Conservation (phyloP, 2,888 invertebrate species). For the Anoplius nigerrimus region DNA sequence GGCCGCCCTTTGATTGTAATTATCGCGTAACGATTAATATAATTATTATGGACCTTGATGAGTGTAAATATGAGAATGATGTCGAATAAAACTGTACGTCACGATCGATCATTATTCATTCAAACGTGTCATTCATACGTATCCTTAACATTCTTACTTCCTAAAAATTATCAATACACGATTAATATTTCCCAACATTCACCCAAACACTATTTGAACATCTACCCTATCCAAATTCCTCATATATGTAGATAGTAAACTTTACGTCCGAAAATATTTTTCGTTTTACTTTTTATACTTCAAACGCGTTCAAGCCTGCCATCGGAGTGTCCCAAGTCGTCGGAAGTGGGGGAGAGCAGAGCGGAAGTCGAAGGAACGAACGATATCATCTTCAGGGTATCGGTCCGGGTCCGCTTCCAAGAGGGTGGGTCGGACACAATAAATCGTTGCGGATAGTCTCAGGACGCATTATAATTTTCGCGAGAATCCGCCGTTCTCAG, state of each 20-base stretch:
- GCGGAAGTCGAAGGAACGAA: conserved; percentile 6
- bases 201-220: no score
- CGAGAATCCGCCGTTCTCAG: no score
- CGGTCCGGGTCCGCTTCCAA: conserved; percentile 3
- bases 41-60: conserved; percentile 62
- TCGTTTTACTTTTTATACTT: no score
- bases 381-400: background rate
- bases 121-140: background rate
- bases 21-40: conserved; percentile 68
- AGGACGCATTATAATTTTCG: conserved; percentile 2
- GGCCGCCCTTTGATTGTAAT: conserved; percentile 68
- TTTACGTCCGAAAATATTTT: no score
- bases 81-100: conserved; percentile 71
- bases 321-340: background rate
- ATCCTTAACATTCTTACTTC: background rate
- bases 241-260: no score
- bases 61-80: conserved; percentile 71
- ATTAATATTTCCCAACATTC: no score
- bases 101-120: conserved; percentile 38
- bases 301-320: no score
- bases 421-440: conserved; percentile 17
- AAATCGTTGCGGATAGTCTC: conserved; percentile 14
- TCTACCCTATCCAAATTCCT: no score
- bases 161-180: no score
- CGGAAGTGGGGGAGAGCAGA: background rate